Evolutionary conservation across 2,797 vertebrate species (phyloP).

Genomic region (Mico argentatus): DNA sequence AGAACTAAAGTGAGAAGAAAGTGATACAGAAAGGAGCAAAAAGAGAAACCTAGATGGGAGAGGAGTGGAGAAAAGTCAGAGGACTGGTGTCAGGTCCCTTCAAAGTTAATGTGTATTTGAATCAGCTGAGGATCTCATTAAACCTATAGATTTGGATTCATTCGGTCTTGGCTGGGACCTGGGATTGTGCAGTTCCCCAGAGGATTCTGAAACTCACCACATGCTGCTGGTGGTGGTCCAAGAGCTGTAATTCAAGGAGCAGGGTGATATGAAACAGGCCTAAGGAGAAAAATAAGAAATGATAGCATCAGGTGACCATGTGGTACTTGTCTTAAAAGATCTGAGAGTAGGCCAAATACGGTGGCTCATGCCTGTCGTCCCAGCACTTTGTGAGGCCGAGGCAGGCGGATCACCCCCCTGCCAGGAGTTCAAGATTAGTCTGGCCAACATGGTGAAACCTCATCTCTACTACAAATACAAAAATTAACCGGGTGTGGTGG

Average conservation of each 20-base stretch:
- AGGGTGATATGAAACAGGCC: not conserved
- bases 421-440: not conserved
- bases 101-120: not conserved
- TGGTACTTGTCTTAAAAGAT: not conserved
- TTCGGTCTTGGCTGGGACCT: fast-evolving
- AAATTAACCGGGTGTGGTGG: not conserved
- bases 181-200: not conserved
- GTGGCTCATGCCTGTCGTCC: not conserved
- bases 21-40: fast-evolving
- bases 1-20: not conserved
- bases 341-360: not conserved
- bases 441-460: not conserved
- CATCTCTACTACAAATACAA: not conserved
- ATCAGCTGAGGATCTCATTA: not conserved
- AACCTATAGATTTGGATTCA: not conserved
- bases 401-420: not conserved
- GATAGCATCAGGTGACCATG: fast-evolving
- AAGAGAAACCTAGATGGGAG: not conserved
- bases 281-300: not conserved
- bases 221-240: not conserved
- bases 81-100: not conserved
- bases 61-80: not conserved
- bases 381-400: not conserved
- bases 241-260: not conserved
- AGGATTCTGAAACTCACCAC: not conserved